phyloP scores from a whole-genome alignment of 2,113 vertebrate species.

The Chamaetylas fuelleborni region DNA sequence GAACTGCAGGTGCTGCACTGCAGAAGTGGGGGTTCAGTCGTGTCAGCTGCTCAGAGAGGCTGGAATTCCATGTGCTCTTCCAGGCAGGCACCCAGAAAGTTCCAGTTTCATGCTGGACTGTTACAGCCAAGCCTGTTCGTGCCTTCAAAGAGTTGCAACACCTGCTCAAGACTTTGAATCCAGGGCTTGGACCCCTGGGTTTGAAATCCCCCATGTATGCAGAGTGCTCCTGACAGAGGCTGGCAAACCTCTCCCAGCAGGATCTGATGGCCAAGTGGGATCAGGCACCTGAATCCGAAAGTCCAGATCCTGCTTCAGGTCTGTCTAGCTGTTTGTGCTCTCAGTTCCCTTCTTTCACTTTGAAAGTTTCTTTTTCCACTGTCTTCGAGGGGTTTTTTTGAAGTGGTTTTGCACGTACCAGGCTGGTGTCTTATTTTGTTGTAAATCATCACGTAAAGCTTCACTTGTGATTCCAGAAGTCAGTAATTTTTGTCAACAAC shows the following conservation, averaged over 20 bases:
- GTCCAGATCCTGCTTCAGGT: not conserved
- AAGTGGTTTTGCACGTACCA: constrained; percentile 8
- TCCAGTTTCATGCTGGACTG: rapidly evolving
- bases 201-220: rapidly evolving
- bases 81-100: rapidly evolving
- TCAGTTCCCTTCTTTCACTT: constrained; percentile 39
- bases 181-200: not conserved
- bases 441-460: not conserved
- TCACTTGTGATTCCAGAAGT: not conserved
- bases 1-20: rapidly evolving
- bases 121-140: rapidly evolving
- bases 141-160: not conserved
- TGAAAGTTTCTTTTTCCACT: not conserved
- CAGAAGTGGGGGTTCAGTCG: rapidly evolving
- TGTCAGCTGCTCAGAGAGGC: rapidly evolving
- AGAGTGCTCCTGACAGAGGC: rapidly evolving
- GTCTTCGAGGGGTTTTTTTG: constrained; percentile 37
- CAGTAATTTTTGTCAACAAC: not conserved
- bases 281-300: no score
- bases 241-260: not conserved
- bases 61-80: not conserved
- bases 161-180: rapidly evolving
- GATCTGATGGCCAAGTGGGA: not conserved
- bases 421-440: not conserved
- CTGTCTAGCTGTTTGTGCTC: not conserved